These are phyloP conservation scores for Mactra quadrangularis DNA, from an alignment of 1,140 invertebrate genomes.

Conservation along the genomic window DNA sequence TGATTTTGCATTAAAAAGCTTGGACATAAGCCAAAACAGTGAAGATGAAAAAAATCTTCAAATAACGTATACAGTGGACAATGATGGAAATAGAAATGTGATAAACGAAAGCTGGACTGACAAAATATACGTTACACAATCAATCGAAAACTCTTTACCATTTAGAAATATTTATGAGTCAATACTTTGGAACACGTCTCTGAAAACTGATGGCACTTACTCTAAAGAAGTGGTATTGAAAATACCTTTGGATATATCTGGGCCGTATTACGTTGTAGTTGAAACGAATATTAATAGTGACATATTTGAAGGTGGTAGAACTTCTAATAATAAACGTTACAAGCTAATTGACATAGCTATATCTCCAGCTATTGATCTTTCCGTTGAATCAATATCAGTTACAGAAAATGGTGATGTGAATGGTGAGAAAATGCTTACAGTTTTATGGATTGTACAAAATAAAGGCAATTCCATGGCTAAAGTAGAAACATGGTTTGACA, in stretches of 20 bases:
- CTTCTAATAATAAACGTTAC: background rate
- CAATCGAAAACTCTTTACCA: background rate
- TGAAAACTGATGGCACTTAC: background rate
- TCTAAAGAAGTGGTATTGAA: background rate
- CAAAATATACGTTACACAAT: background rate
- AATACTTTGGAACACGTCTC: background rate
- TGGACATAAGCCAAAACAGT: background rate
- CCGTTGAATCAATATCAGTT: background rate
- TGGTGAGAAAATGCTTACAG: background rate
- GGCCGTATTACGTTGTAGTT: background rate
- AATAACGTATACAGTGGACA: background rate
- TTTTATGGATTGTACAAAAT: slow-evolving; percentile 29
- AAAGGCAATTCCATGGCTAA: slow-evolving; percentile 15
- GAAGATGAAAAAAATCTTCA: background rate
- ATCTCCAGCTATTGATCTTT: background rate
- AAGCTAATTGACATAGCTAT: background rate
- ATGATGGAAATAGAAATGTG: background rate
- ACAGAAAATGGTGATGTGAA: too few species aligned
- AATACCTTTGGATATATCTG: slow-evolving; percentile 1
- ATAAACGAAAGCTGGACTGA: background rate
- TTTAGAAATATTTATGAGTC: background rate
- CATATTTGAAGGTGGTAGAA: background rate
- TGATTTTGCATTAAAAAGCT: background rate
- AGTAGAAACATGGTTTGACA: background rate
- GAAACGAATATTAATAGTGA: background rate